A percentile compares a stretch with the other conserved stretches of the same genome.
Evolutionary conservation across 2,113 vertebrate genomes (phyloP).

Genomic region (Lathamus discolor): DNA sequence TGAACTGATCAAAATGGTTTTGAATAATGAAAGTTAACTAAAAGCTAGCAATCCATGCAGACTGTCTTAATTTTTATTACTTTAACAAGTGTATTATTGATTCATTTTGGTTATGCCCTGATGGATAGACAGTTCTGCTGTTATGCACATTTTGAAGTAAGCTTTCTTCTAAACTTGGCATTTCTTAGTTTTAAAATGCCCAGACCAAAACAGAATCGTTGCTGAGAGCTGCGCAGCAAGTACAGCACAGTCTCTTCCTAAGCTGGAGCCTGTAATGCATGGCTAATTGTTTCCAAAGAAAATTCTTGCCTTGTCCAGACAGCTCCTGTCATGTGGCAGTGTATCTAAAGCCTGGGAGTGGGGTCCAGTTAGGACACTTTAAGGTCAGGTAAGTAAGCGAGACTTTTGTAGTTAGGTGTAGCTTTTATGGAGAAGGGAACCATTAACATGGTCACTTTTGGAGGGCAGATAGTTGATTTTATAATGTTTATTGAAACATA

Average conservation of each 20-base stretch:
- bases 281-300: conserved; percentile 48
- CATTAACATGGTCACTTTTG: neutral
- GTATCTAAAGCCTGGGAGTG: neutral
- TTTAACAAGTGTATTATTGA: neutral
- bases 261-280: neutral
- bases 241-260: neutral
- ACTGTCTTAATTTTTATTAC: neutral
- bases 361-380: neutral
- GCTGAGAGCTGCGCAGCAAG: neutral
- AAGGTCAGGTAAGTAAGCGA: conserved; percentile 32
- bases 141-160: neutral
- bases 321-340: conserved; percentile 1
- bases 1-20: neutral
- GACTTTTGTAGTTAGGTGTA: neutral
- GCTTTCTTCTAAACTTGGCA: neutral
- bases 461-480: neutral
- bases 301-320: conserved; percentile 15
- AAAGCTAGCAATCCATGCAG: neutral
- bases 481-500: neutral
- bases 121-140: neutral
- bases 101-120: neutral
- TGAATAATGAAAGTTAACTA: neutral
- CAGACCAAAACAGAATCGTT: neutral
- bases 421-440: neutral
- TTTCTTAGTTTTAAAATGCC: neutral